Percentiles rank a stretch among this genome's conserved stretches.
Conservation (phyloP, 2,797 vertebrate species). For the Fratercula arctica region DNA sequence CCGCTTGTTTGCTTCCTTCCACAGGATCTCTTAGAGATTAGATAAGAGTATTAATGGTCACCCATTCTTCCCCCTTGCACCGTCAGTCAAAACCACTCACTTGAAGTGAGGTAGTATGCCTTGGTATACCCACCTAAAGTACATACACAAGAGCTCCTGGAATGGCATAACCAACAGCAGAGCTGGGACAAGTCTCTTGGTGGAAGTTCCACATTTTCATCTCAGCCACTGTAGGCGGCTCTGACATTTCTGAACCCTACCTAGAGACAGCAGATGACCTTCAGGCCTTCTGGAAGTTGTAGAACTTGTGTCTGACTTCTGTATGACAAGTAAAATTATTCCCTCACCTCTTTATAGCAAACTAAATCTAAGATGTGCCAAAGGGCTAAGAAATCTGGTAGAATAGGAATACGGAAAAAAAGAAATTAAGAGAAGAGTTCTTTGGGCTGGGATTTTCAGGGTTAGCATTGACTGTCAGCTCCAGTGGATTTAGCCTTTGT, state of each 20-base stretch:
- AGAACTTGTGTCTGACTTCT: not conserved
- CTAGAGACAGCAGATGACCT: not conserved
- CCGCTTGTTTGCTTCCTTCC: not conserved
- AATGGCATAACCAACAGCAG: not conserved
- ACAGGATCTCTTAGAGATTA: not conserved
- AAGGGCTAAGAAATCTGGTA: not conserved
- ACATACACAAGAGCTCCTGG: not conserved
- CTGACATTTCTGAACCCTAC: not conserved
- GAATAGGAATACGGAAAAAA: not conserved
- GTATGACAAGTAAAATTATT: not conserved
- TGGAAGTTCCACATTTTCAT: not conserved
- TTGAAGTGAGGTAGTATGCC: not conserved
- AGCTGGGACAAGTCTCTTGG: rapidly evolving
- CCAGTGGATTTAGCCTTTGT: not conserved
- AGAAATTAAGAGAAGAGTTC: not conserved
- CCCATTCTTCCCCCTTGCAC: not conserved
- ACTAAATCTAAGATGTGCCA: not conserved
- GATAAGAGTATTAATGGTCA: constrained; percentile 10
- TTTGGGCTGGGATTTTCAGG: not conserved
- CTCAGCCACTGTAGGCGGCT: not conserved
- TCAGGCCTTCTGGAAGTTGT: not conserved
- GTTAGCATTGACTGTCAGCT: not conserved
- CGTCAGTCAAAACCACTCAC: not conserved
- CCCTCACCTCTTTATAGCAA: not conserved
- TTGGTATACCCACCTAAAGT: not conserved